These are phyloP conservation scores for cat (Felis catus) DNA, from an alignment of 2,113 vertebrate species.

Conservation along the genomic window F.catus_Fca126_mat1.0 CM031420.1:99070001-99070500, in stretches of 20 bases:
- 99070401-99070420: slow-evolving; percentile 95
- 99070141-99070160: background rate
- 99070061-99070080: background rate
- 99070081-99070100: background rate
- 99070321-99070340: slow-evolving; percentile 94
- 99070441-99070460: slow-evolving; percentile 97
- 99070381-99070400: slow-evolving; percentile 96
- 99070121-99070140: background rate
- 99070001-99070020: accelerated
- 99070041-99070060: background rate
- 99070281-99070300: slow-evolving; percentile 98
- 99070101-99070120: background rate
- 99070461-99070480: slow-evolving; percentile 92
- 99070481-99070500: slow-evolving; percentile 93
- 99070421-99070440: slow-evolving; percentile 93
- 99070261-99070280: slow-evolving; percentile 96
- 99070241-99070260: slow-evolving; percentile 97
- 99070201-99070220: background rate
- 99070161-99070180: background rate
- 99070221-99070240: slow-evolving; percentile 83
- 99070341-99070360: slow-evolving; percentile 88
- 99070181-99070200: background rate
- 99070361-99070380: slow-evolving; percentile 78
- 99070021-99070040: background rate
- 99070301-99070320: slow-evolving; percentile 95